phyloP scores from a whole-genome alignment of 2,797 vertebrate genomes.

The Lagodon rhomboides region DNA sequence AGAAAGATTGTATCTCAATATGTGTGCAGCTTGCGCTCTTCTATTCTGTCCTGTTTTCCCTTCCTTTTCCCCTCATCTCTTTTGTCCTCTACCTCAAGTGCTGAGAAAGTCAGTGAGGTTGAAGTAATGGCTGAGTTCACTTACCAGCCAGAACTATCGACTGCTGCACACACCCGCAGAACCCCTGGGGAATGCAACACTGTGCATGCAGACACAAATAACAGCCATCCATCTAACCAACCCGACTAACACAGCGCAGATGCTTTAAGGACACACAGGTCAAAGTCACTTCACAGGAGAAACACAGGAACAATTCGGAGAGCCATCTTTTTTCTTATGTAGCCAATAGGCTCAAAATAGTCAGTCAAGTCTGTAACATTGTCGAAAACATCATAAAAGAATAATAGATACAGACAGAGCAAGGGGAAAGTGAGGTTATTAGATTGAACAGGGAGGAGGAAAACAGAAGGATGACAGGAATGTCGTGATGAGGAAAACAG shows the following conservation, averaged over 20 bases:
- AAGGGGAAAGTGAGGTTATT: background rate
- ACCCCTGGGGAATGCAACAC: constrained; percentile 40
- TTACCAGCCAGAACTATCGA: constrained; percentile 55
- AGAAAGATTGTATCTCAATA: background rate
- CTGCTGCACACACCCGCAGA: constrained; percentile 26
- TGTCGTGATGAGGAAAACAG: constrained; percentile 9
- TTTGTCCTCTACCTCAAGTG: constrained; percentile 45
- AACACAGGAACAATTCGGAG: background rate
- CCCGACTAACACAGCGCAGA: constrained; percentile 32
- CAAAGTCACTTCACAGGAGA: constrained; percentile 46
- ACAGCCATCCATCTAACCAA: constrained; percentile 44
- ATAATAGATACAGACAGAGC: background rate
- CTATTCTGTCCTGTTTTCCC: background rate
- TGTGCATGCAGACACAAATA: constrained; percentile 4
- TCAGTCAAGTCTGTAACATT: background rate
- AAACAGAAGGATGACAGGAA: constrained; percentile 3
- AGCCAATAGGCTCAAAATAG: background rate
- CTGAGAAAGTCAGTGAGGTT: constrained; percentile 51
- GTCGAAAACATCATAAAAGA: background rate
- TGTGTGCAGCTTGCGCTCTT: background rate
- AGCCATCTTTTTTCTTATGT: background rate
- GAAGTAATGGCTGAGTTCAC: constrained; percentile 69
- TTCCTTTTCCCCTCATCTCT: background rate
- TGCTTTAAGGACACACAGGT: constrained; percentile 41
- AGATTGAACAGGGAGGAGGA: background rate